Percentiles rank a stretch among this genome's conserved stretches.
phyloP scores from a whole-genome alignment of 2,797 vertebrate genomes.

The Microctenopoma lineatum region DNA sequence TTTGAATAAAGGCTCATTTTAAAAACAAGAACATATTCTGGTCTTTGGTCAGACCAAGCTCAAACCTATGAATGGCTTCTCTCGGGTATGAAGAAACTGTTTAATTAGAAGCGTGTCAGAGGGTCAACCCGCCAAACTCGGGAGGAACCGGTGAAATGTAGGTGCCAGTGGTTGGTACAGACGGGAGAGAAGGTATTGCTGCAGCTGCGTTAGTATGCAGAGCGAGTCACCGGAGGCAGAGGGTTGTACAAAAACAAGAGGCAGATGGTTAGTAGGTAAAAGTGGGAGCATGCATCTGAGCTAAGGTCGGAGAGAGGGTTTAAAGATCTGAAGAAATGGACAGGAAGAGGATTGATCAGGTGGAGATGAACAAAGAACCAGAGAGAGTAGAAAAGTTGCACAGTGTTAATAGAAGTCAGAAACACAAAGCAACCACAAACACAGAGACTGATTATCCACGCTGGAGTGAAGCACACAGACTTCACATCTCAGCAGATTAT shows the following conservation, averaged over 20 bases:
- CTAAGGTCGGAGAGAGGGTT: constrained; percentile 18
- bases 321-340: constrained; percentile 19
- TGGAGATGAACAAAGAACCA: constrained; percentile 5
- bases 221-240: constrained; percentile 14
- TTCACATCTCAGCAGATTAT: constrained; percentile 37
- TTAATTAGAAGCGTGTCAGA: constrained; percentile 58
- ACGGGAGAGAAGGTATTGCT: constrained; percentile 17
- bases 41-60: not conserved
- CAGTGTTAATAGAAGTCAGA: constrained; percentile 34
- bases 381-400: constrained; percentile 2
- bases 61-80: constrained; percentile 21
- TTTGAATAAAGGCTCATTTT: not conserved
- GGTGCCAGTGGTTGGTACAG: constrained; percentile 8
- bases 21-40: not conserved
- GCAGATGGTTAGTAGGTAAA: constrained; percentile 22
- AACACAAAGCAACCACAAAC: constrained; percentile 7
- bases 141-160: constrained; percentile 50
- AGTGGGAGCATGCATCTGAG: constrained; percentile 4
- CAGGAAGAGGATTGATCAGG: not conserved
- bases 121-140: constrained; percentile 53
- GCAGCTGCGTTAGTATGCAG: constrained; percentile 40
- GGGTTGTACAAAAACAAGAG: constrained; percentile 25
- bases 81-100: constrained; percentile 22
- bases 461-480: constrained; percentile 23
- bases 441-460: constrained; percentile 20